Evolutionary conservation across 1,140 invertebrate species (phyloP), one percentile per base, ranked within the genome.

Genomic region (Asobara japonica): DNA sequence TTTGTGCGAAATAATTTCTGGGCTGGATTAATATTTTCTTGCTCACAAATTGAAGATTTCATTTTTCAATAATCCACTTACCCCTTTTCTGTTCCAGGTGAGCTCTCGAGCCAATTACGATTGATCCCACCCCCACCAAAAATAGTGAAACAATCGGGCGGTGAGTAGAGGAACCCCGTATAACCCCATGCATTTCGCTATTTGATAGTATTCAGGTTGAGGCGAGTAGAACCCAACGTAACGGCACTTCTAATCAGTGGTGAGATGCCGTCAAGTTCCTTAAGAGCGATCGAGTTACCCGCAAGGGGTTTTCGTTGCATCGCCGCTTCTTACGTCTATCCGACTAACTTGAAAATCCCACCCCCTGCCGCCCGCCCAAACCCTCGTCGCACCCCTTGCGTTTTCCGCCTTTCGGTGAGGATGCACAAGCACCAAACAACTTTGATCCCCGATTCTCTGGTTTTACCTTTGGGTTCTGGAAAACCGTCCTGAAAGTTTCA

Each of bases 261-360:
- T 56, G 51, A 56, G 22, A 56, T 56, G 51, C 51, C 51, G 18
- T 56, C 51, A 56, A 56, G 51, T 56, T 56, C 51, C 18, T 56
- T 56, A 25, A 25, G 51, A 56, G 51, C 51, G 51, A 56, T 56
- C 51, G 51, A 56, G 51, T 56, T 56, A 56, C 51, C 22, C 51
- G 51, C 10, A 56, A 25, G 22, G 18, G 22, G 22, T 56, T 56
- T 56, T 56, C 22, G 22, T 13, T 56, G 51, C 51, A 56, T 27
- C 51, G 51, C 25, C 51, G 51, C 51, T 56, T 27, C 51, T 56
- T 56, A 56, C 51, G 18, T 27, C 22, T 16, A 45, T 45, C n/a
- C 41, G n/a, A 45, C 41, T 38, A 38, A 38, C 36, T 56, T 27
- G 22, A 56, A 56, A 56, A 51, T 51, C 45, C n/a, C n/a, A n/a